phyloP scores from a whole-genome alignment of 2,113 vertebrate genomes.

The Ameiurus melas region DNA sequence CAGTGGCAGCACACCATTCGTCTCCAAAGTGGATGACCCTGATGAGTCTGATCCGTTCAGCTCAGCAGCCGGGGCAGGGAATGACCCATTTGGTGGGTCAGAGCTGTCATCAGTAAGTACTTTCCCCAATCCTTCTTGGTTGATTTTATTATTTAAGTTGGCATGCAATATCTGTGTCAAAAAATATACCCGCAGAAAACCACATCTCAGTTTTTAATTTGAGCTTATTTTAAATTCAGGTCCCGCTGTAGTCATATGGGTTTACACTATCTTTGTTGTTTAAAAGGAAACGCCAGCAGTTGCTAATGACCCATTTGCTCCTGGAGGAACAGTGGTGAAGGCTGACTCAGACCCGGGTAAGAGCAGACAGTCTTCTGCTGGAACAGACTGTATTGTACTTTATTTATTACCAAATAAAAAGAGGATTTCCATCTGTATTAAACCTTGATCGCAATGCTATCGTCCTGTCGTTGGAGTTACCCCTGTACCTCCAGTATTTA shows the following conservation, averaged over 20 bases:
- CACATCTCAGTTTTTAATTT: not conserved
- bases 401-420: not conserved
- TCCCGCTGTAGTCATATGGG: not conserved
- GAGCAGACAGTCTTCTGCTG: slow-evolving; percentile 51
- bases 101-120: slow-evolving; percentile 62
- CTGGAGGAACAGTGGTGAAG: slow-evolving; percentile 85
- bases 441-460: not conserved
- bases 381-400: slow-evolving; percentile 31
- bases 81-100: slow-evolving; percentile 64
- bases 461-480: not conserved
- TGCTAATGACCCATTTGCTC: slow-evolving; percentile 93
- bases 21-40: slow-evolving; percentile 51
- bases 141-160: not conserved
- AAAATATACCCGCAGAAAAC: not conserved
- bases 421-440: not conserved
- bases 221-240: not conserved
- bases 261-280: slow-evolving; percentile 47
- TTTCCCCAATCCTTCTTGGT: not conserved
- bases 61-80: slow-evolving; percentile 54
- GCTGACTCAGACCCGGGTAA: slow-evolving; percentile 84
- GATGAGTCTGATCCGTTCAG: slow-evolving; percentile 67
- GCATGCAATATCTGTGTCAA: not conserved
- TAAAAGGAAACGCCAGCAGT: slow-evolving; percentile 78
- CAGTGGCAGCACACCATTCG: slow-evolving; percentile 50
- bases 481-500: not conserved